Conservation (phyloP, 2,797 vertebrate genomes). For the Ammospiza maritima region DNA sequence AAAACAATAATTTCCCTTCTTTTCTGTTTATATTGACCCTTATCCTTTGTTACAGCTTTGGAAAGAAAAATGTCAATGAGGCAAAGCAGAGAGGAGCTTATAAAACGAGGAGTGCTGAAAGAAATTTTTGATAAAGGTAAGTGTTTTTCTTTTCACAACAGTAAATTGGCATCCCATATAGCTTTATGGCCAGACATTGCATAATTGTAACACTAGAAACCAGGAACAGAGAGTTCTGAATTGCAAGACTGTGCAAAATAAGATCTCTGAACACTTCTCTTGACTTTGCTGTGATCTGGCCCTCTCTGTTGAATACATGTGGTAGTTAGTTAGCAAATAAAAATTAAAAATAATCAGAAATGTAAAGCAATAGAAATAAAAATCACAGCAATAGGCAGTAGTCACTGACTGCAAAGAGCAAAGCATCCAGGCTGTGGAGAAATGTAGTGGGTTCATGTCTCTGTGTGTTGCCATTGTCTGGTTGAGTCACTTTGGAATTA, state of each 20-base stretch:
- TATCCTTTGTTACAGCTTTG: slow-evolving; percentile 83
- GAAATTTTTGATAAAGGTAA: slow-evolving; percentile 99
- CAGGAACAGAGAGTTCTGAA: not conserved
- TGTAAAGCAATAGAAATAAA: not conserved
- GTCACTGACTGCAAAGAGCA: not conserved
- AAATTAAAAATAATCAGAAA: not conserved
- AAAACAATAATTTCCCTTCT: not conserved
- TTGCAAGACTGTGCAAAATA: not conserved
- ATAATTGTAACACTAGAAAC: not conserved
- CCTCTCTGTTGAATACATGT: not conserved
- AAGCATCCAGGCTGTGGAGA: not conserved
- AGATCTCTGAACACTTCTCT: not conserved
- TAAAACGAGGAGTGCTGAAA: slow-evolving; percentile 96
- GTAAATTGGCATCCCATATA: not conserved
- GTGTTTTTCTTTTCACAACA: not conserved
- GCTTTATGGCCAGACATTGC: not conserved
- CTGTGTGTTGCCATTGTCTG: not conserved
- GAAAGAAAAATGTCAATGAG: slow-evolving; percentile 98
- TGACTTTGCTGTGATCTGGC: not conserved
- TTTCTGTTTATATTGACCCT: slow-evolving; percentile 30
- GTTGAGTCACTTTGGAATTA: not conserved
- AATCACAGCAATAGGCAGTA: not conserved
- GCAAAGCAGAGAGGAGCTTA: slow-evolving; percentile 97
- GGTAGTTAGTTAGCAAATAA: not conserved
- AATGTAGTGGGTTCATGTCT: not conserved